Base-by-base conservation (phyloP, 2,888 invertebrate genomes). In the Onchidella celtica region DNA sequence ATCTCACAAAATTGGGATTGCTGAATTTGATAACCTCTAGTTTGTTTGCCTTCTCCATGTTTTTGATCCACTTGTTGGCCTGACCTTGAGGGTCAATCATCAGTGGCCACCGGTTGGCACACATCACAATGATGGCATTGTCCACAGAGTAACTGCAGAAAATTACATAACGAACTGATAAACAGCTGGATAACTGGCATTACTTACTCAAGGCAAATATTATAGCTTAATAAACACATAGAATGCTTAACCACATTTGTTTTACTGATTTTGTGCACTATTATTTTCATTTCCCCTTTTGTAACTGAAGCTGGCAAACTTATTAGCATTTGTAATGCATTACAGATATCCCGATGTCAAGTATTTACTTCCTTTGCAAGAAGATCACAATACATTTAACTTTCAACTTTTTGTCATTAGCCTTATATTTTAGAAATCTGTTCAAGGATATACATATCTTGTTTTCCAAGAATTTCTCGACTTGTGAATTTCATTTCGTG, bases 41-140 rank as follows among this genome's bases (percentile, higher is more conserved):
- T 86, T 96, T 95, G 92, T 97, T 97, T 21, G 95, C 94, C 83
- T 96, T 96, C 93, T 98, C 98, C 96, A 97, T 96, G 92, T 97
- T 97, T 93, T 97, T 97, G 27, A 98, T 95, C 98, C 98, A 98
- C 93, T 97, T 97, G 93, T 97, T 98, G 0, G 98, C 97, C 95
- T 98, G 97, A 40, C 96, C 96, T 84, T 93, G 93, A 9, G 93
- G 93, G 86, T 93, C 93, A 78, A 93, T 92, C 92, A 93, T 93
- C 82, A 93, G 87, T 0, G 93, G 93, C 93, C 93, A 93, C 29
- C 93, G 90, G 78, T 91, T 92, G 75, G 92, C 90, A 85, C 86
- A 90, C 38, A 87, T 89, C 27, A 92, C 90, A 55, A 93, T 92
- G 77, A 93, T 89, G 17, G 91, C 93, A 86, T 93, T 93, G 87